These are phyloP conservation scores for Scytalopus superciliaris DNA, from an alignment of 2,113 vertebrate species.

Conservation along the genomic window DNA sequence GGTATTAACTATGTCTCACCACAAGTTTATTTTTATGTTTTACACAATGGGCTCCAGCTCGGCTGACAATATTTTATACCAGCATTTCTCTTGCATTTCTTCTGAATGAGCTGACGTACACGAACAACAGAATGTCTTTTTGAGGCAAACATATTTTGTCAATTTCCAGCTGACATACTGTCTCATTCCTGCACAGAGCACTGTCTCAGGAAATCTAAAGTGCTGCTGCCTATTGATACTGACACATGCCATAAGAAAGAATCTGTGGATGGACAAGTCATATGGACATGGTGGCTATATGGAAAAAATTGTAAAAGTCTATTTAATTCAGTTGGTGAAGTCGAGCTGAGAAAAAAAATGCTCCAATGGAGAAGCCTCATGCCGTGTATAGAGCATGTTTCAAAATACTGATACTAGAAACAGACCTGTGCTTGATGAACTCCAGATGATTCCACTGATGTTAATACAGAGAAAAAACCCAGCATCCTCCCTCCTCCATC, in stretches of 20 bases:
- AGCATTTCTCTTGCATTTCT: not conserved
- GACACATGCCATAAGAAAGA: not conserved
- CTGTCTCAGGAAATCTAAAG: not conserved
- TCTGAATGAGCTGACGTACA: not conserved
- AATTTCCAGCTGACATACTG: not conserved
- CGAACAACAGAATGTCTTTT: not conserved
- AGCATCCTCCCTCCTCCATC: not conserved
- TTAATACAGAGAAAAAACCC: not conserved
- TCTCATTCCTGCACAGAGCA: not conserved
- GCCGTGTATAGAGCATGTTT: not conserved
- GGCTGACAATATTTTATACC: not conserved
- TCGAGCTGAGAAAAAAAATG: not conserved
- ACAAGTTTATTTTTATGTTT: not conserved
- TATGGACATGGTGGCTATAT: not conserved
- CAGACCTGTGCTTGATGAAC: slow-evolving; percentile 50
- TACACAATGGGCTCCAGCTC: not conserved
- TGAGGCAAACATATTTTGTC: not conserved
- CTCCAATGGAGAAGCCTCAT: not conserved
- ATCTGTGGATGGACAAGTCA: not conserved
- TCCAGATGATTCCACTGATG: slow-evolving; percentile 59
- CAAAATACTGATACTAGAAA: slow-evolving; percentile 51
- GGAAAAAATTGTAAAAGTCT: not conserved
- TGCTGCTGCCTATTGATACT: not conserved
- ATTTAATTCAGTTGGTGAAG: not conserved
- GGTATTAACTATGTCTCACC: not conserved